Evolutionary conservation across 2,797 vertebrate genomes (phyloP), one percentile per base, ranked within the genome.

Genomic region (Malurus leucopterus): DNA sequence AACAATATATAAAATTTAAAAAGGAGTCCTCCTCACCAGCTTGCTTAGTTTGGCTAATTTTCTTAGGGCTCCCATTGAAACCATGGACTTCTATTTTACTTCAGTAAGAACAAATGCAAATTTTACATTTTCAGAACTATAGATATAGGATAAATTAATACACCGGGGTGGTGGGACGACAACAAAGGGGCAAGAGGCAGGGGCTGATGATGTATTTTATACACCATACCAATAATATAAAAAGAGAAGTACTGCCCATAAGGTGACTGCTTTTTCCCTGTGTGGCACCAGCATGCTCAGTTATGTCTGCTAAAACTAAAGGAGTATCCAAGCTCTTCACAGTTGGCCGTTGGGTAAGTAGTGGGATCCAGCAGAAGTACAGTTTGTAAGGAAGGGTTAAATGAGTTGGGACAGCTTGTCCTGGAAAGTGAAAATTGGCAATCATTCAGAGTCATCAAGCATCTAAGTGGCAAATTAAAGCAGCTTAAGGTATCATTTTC

Each of bases 391-490:
- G 8, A 74, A 85, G 49, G 40, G 47, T 77, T 64, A 81, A 77
- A 71, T 2, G 3, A 81, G 7, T 29, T 26, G 15, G 32, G 63
- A 69, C 22, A 58, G 32, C 72, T 74, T 49, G 19, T 8, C n/a
- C 55, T 44, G 38, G 20, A n/a, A 91, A 69, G 15, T n/a, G 27
- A 78, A 86, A 86, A 69, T 0, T 34, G 13, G 51, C 29, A 75
- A 78, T 55, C n/a, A 47, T 47, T 65, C 59, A 77, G 43, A 69
- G 46, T 40, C 53, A 77, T 83, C 34, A 77, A n/a, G 30, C 29
- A 65, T 9, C 0, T 44, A 68, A 65, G 49, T 34, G 30, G 57
- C 38, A 91, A 88, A 91, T 88, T 75, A 88, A 91, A 92, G n/a
- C 24, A 80, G n/a, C 22, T 11, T 21, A 57, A 64, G 40, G 7